Evolutionary conservation across 2,113 vertebrate genomes (phyloP).

Genomic region (Acanthochromis polyacanthus): DNA sequence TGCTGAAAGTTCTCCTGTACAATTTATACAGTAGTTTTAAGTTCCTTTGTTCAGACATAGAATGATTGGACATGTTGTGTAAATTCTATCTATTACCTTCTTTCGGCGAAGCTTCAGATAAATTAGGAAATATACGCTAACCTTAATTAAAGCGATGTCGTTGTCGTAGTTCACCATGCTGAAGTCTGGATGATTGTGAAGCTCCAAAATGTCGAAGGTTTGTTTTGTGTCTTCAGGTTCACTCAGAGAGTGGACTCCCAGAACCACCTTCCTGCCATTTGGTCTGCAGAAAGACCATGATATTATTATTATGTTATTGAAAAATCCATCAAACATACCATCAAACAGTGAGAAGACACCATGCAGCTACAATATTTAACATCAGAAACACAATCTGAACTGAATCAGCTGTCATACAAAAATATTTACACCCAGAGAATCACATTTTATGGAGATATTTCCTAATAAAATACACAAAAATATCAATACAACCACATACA

Average conservation of each 20-base stretch:
- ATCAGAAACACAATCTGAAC: too few relatives aligned
- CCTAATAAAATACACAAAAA: too few relatives aligned
- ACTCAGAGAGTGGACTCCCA: slow-evolving; percentile 82
- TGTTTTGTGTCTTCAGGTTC: slow-evolving; percentile 77
- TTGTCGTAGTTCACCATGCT: slow-evolving; percentile 71
- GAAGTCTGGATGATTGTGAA: slow-evolving; percentile 80
- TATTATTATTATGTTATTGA: too few relatives aligned
- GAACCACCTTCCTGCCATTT: slow-evolving; percentile 72
- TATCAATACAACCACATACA: too few relatives aligned
- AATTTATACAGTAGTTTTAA: too few relatives aligned
- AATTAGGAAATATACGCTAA: slow-evolving; percentile 16
- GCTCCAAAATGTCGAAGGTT: slow-evolving; percentile 73
- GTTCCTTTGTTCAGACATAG: too few relatives aligned
- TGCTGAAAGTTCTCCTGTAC: too few relatives aligned
- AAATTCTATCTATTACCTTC: too few relatives aligned
- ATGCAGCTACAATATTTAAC: background rate
- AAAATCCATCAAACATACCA: too few relatives aligned
- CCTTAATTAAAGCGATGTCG: slow-evolving; percentile 86
- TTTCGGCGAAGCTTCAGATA: background rate
- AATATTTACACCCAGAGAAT: background rate
- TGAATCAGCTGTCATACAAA: background rate
- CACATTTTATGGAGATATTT: too few relatives aligned
- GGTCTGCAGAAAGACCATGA: slow-evolving; percentile 30
- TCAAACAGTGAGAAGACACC: too few relatives aligned
- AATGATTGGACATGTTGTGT: too few relatives aligned